Conservation (phyloP, 1,140 invertebrate species). For the Drosophila leontia region DNA sequence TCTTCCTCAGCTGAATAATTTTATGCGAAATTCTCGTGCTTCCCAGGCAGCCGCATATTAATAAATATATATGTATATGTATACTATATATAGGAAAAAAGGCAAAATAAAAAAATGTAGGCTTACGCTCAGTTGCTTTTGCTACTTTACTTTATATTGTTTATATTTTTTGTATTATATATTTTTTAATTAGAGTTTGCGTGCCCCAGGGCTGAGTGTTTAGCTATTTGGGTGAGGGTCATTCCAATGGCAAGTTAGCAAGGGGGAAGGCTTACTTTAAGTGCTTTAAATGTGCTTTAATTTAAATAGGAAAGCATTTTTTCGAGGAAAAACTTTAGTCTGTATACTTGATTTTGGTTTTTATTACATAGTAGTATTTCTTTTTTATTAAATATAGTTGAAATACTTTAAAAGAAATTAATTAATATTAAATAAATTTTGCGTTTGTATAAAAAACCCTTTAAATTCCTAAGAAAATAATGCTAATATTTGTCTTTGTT, state of each 20-base stretch:
- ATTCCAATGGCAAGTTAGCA: conserved; percentile 27
- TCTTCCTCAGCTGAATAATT: conserved; percentile 43
- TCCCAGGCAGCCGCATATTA: conserved; percentile 37
- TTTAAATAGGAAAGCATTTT: conserved; percentile 10
- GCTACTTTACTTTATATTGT: conserved; percentile 28
- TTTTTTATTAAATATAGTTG: no score
- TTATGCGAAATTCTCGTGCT: conserved; percentile 74
- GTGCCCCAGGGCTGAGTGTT: conserved; percentile 42
- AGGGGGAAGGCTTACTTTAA: conserved; percentile 10
- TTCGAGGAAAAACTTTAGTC: not conserved
- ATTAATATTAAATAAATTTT: no score
- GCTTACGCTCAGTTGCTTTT: conserved; percentile 23
- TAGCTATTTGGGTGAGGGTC: conserved; percentile 48
- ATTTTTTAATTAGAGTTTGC: conserved; percentile 45
- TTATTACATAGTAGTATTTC: no score
- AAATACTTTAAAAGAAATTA: no score
- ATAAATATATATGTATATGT: not conserved
- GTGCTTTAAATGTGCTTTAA: conserved; percentile 1
- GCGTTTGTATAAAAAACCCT: no score
- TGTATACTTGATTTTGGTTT: not conserved
- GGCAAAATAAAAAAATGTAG: not conserved
- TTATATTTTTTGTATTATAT: conserved; percentile 5
- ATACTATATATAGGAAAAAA: not conserved
- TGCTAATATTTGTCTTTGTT: no score
- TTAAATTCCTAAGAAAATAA: no score